Base-by-base conservation (phyloP, 2,797 vertebrate genomes). In the Adelosebastes latens region DNA sequence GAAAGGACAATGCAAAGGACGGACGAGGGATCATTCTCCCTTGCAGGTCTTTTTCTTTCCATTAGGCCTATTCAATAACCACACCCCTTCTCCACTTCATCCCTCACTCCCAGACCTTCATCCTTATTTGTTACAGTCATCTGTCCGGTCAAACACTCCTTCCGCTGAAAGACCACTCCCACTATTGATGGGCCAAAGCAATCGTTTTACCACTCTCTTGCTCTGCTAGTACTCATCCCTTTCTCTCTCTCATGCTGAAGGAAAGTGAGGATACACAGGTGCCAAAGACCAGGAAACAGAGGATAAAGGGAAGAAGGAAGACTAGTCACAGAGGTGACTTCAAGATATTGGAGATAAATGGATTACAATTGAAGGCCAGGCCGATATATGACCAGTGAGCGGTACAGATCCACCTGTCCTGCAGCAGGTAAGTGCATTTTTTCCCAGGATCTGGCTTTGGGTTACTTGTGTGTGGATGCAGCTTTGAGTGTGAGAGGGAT, bases 131-230 rank as follows among this genome's bases (percentile, higher is more conserved):
- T 55, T 84, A 49, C 66, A 61, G 72, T 82, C 68, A 77, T 89
- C 77, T 71, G 73, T 82, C 74, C 56, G 71, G 52, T 24, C 69
- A 52, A 69, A 24, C 29, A 52, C 72, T 63, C 61, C 39, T 39
- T 58, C 55, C 31, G 64, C 62, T 66, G 39, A 42, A 69, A 75
- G 81, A 82, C 87, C 86, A 81, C 56, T 81, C 89, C 79, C 53
- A 74, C 59, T 86, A 83, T 75, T 88, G 86, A 91, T 79, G 61
- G 66, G 22, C 49, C 70, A 78, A 81, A 76, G 52, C 70, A 68
- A 68, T 68, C 53, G 29, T 55, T 80, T 72, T 72, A 36, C 34
- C 31, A 6, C 49, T 70, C 61, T 24, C 63, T 27, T 56, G 13
- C 73, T 71, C 36, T 49, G 5, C 52, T 34, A 22, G 63, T 42